Evolutionary conservation across 2,113 vertebrate species (phyloP).

Genomic region (Bucco capensis): DNA sequence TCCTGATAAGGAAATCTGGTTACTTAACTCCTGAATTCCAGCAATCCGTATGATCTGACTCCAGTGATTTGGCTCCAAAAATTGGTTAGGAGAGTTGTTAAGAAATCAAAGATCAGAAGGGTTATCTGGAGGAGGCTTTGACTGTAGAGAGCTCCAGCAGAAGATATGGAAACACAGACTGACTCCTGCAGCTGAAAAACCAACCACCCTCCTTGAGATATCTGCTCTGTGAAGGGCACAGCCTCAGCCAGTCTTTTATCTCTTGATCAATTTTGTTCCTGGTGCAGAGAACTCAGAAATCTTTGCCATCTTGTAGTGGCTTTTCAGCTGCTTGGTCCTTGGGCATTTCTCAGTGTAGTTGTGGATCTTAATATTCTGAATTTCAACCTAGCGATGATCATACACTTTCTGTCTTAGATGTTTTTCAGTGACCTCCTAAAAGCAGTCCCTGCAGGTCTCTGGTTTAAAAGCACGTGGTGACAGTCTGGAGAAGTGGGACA

Average conservation of each 20-base stretch:
- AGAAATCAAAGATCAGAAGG: neutral
- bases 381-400: neutral
- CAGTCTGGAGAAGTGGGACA: neutral
- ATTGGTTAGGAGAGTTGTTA: neutral
- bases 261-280: neutral
- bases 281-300: neutral
- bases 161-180: neutral
- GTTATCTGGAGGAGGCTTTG: neutral
- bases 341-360: neutral
- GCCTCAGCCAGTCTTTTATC: neutral
- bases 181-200: neutral
- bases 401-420: neutral
- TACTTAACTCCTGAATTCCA: conserved; percentile 28
- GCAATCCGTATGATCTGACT: conserved; percentile 2
- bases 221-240: neutral
- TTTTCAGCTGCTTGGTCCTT: neutral
- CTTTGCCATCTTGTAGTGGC: neutral
- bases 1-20: neutral
- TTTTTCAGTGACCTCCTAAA: neutral
- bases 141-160: neutral
- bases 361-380: neutral
- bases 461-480: neutral
- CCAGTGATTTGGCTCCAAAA: neutral
- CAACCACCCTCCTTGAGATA: neutral
- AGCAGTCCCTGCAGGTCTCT: neutral